These are phyloP conservation scores for Polypterus bichir DNA, from an alignment of 2,113 vertebrate genomes.

Conservation along the genomic window DNA sequence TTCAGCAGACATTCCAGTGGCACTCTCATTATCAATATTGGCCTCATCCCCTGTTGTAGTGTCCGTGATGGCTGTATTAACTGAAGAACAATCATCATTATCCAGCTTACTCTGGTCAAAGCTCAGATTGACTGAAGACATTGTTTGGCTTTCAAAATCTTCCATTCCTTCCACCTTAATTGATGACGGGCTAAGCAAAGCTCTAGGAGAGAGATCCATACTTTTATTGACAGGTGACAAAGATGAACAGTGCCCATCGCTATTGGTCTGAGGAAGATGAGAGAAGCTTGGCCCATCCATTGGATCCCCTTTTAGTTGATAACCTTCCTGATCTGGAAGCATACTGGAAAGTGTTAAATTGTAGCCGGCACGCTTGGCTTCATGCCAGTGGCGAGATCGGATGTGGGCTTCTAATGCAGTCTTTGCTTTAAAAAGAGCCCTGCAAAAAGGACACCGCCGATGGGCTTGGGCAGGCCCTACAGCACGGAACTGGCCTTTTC, in stretches of 20 bases:
- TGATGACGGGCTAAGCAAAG: conserved; percentile 85
- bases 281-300: conserved; percentile 72
- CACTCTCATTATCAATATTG: conserved; percentile 86
- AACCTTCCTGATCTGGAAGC: conserved; percentile 78
- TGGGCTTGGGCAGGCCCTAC: conserved; percentile 94
- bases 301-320: conserved; percentile 82
- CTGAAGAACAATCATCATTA: conserved; percentile 96
- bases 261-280: conserved; percentile 62
- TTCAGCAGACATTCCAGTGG: conserved; percentile 59
- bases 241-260: conserved; percentile 77
- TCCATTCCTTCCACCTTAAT: conserved; percentile 96
- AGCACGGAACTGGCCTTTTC: conserved; percentile 93
- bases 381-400: conserved; percentile 95
- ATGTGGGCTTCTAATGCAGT: conserved; percentile 95
- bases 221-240: conserved; percentile 83
- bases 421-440: conserved; percentile 96
- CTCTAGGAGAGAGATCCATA: conserved; percentile 84
- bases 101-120: conserved; percentile 91
- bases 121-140: conserved; percentile 84
- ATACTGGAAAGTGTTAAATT: conserved; percentile 78
- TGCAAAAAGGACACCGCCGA: conserved; percentile 87
- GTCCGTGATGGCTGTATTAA: conserved; percentile 96
- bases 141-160: conserved; percentile 87
- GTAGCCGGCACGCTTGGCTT: conserved; percentile 94
- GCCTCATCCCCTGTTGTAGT: conserved; percentile 96